A percentile compares a stretch with the other conserved stretches of the same genome.
phyloP scores from a whole-genome alignment of 2,113 vertebrate genomes.

The Embiotoca jacksoni region DNA sequence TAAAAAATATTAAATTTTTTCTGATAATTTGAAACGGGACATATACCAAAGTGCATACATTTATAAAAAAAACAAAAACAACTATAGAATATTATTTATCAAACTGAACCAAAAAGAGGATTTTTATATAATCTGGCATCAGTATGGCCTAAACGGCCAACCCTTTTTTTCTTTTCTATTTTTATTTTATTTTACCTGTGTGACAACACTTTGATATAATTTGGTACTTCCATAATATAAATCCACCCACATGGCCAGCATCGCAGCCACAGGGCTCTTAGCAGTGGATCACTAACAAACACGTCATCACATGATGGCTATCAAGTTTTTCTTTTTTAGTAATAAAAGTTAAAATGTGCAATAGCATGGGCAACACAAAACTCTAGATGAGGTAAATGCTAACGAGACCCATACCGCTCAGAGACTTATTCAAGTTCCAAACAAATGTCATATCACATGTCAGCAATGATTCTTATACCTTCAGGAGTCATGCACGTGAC shows the following conservation, averaged over 20 bases:
- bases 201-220: conserved; percentile 16
- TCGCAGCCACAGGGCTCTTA: background rate
- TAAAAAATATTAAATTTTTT: background rate
- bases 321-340: background rate
- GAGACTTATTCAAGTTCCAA: conserved; percentile 33
- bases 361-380: conserved; percentile 25
- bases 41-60: background rate
- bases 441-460: conserved; percentile 7
- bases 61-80: conserved; percentile 4
- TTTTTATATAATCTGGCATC: conserved; percentile 31
- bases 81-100: background rate
- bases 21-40: background rate
- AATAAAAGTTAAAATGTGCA: conserved; percentile 44
- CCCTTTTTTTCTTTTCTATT: background rate
- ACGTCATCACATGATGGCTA: background rate
- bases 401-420: background rate
- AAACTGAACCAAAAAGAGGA: conserved; percentile 1
- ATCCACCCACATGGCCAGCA: background rate
- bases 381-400: conserved; percentile 54
- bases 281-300: background rate
- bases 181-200: background rate
- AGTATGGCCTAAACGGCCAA: background rate
- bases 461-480: conserved; percentile 10
- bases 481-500: conserved; percentile 24
- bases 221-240: conserved; percentile 15